phyloP scores from a whole-genome alignment of 2,113 vertebrate species.

The Cheirogaleus medius region DNA sequence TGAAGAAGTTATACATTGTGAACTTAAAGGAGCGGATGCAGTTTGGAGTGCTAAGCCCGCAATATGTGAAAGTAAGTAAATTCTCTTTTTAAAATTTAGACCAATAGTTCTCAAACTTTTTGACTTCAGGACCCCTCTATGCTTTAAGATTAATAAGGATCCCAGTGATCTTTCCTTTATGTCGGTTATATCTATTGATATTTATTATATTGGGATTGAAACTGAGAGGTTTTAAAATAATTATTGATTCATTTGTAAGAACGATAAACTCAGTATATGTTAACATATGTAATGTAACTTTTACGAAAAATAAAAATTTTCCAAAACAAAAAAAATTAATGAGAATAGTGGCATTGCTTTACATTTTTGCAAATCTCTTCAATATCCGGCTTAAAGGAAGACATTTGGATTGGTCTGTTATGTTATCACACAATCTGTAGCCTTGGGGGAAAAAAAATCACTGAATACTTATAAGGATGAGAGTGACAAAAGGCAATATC shows the following conservation, averaged over 20 bases:
- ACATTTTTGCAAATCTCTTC: conserved; percentile 24
- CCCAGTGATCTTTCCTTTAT: background rate
- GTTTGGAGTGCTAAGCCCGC: rapidly evolving
- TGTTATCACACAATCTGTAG: background rate
- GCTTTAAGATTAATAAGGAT: background rate
- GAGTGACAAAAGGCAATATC: background rate
- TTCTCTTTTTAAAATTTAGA: background rate
- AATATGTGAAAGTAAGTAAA: conserved; percentile 55
- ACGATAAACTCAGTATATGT: background rate
- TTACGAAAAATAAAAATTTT: background rate
- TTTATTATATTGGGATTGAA: background rate
- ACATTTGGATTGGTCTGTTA: background rate
- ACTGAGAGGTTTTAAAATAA: background rate
- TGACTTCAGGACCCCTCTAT: background rate
- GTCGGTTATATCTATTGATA: background rate
- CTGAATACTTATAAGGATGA: background rate
- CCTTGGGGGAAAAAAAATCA: background rate
- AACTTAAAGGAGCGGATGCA: rapidly evolving
- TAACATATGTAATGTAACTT: background rate
- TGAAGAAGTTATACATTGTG: background rate
- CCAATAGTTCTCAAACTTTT: background rate
- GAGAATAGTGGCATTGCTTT: background rate
- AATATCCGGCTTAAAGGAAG: background rate
- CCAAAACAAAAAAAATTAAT: background rate
- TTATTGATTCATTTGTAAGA: background rate